phyloP scores from a whole-genome alignment of 2,797 vertebrate genomes.

The Oreochromis grahami region DNA sequence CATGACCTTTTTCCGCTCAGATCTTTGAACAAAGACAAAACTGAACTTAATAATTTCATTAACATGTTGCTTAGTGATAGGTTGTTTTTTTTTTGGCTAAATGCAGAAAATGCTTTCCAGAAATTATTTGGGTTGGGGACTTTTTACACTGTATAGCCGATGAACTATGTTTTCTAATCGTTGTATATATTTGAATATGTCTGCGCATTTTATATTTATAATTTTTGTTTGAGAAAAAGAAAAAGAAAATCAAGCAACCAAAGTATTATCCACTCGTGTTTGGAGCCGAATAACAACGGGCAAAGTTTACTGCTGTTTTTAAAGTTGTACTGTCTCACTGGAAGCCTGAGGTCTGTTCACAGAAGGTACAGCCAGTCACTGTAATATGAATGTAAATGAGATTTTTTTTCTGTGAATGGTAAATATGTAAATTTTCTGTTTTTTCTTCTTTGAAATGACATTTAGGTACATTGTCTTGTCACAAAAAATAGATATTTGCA shows the following conservation, averaged over 20 bases:
- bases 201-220: constrained; percentile 72
- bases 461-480: constrained; percentile 27
- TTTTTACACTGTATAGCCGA: constrained; percentile 64
- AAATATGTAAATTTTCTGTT: not conserved
- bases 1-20: constrained; percentile 55
- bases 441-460: not conserved
- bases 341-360: constrained; percentile 19
- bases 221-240: constrained; percentile 61
- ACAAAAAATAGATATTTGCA: not conserved
- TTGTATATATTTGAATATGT: constrained; percentile 82
- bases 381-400: constrained; percentile 14
- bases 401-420: not conserved
- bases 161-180: constrained; percentile 69
- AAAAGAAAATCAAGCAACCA: constrained; percentile 48
- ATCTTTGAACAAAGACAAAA: not conserved
- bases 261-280: constrained; percentile 22
- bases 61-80: not conserved
- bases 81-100: not conserved
- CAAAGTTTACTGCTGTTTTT: constrained; percentile 22
- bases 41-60: not conserved
- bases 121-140: not conserved
- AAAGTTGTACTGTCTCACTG: not conserved
- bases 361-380: constrained; percentile 21
- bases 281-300: not conserved
- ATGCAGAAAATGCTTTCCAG: not conserved